Evolutionary conservation across 2,797 vertebrate species (phyloP), one percentile per base, ranked within the genome.

Genomic region (Periparus ater): DNA sequence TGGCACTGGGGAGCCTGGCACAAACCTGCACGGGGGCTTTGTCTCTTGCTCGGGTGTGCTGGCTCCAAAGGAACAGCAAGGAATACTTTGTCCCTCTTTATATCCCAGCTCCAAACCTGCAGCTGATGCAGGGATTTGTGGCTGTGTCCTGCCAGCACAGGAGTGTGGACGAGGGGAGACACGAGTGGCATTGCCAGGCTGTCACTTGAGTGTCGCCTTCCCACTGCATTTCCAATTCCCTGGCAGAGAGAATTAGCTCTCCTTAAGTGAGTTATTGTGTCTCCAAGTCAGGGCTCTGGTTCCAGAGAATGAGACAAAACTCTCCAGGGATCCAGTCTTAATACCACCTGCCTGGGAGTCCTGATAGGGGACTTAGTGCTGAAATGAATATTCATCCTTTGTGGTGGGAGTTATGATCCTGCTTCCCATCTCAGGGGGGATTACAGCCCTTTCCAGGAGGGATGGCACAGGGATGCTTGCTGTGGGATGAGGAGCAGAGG

Each of bases 251-350:
- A 94, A 90, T 91, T 30, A 81, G 62, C 83, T 84, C 57, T 61
- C 45, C 76, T 91, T 58, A 78, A 95, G 93, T 88, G 94, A 95
- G 91, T 88, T 89, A 90, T 88, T 95, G 94, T 75, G 90, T 72
- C 95, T 94, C 54, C 14, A 57, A 95, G 91, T 83, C 94, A 81
- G 54, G 95, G 97, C 96, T 97, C 32, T 67, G 81, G 94, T 96
- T 93, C 93, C 89, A 36, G 45, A 96, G 92, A 93, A 94, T 95
- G 95, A 94, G 93, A 84, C 95, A 93, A 94, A 97, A 96, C 95
- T 93, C 93, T 72, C 85, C 15, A 18, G 93, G 88, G 96, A 91
- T 48, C 54, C 3, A 4, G 62, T 30, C 22, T 88, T 91, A 95
- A 95, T 93, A 36, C 93, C 85, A 92, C 84, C 77, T 88, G 94